Base-by-base conservation (phyloP, 1,140 invertebrate species). In the Drosophila baimaii region DNA sequence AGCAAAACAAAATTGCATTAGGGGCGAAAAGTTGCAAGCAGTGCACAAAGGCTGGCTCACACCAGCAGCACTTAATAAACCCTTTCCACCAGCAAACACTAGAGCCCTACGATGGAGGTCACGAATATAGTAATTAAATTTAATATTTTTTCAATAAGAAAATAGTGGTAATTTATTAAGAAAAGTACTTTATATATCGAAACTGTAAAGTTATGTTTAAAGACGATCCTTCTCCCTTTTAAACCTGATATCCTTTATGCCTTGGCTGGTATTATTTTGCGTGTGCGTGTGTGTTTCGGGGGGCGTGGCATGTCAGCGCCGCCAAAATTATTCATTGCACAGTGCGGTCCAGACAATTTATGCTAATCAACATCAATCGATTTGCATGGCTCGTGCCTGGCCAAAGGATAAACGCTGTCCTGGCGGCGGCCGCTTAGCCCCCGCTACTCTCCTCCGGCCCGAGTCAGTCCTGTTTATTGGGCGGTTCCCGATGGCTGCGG, bases 361-460 rank as follows among this genome's bases (percentile, higher is more conserved):
- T 90, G 86, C 88, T 90, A 90, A 90, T 90, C 86, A 90, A 90
- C 86, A 90, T 90, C 86, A 90, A 90, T 90, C 86, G 86, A 86
- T 90, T 90, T 83, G 84, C 85, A 89, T 89, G 80, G 51, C 29
- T 70, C 73, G 62, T 65, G 78, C 75, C 63, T 21, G 49, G 68
- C 64, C 66, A 66, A 49, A 76, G 77, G 81, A 77, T 80, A 82
- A 86, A 86, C 73, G 79, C 25, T 59, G 23, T 44, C 61, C 61
- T 63, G 59, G 23, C 9, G 59, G 23, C 9, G 19, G 25, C 13
- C 25, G 44, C 41, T 29, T 51, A 49, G n/a, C 5, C 9, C 2
- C 5, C 25, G 19, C n/a, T 21, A 0, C 9, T 35, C 19, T 35
- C 0, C 31, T 35, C 5, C 44, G 7, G 5, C 13, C 27, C 15